Conservation (phyloP, 2,888 invertebrate species). For the Sarcophaga variegata region DNA sequence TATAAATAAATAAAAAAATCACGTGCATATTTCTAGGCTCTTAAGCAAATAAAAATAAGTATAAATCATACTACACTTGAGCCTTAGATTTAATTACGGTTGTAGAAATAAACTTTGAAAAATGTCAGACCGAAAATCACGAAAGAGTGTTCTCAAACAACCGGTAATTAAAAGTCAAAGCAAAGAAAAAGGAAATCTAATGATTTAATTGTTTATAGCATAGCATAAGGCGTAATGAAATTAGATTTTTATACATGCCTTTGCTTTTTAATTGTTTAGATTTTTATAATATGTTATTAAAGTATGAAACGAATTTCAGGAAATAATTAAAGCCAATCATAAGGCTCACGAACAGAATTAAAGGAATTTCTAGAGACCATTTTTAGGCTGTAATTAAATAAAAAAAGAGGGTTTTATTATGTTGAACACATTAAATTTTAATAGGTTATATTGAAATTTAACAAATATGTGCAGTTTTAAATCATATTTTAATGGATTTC, state of each 20-base stretch:
- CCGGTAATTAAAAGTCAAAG: constrained; percentile 22
- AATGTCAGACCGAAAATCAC: neutral
- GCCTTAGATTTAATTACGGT: constrained; percentile 22
- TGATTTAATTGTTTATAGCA: constrained; percentile 26
- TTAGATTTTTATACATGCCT: neutral
- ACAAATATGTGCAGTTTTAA: no score
- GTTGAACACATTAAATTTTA: no score
- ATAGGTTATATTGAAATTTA: no score
- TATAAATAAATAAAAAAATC: constrained; percentile 6
- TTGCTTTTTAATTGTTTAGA: neutral
- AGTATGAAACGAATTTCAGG: neutral
- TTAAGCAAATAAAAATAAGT: constrained; percentile 9
- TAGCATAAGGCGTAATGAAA: constrained; percentile 26
- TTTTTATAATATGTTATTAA: neutral
- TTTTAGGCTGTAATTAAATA: constrained; percentile 17
- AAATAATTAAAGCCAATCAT: neutral
- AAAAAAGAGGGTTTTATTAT: neutral
- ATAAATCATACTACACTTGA: neutral
- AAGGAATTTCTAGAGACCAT: neutral
- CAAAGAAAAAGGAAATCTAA: constrained; percentile 8
- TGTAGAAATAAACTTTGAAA: constrained; percentile 12
- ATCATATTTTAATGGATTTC: no score
- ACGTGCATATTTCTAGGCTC: constrained; percentile 27
- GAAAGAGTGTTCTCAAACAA: constrained; percentile 7
- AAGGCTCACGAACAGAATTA: neutral